These are phyloP conservation scores for Lindbergichthys nudifrons DNA, from an alignment of 2,797 vertebrate species.

Conservation along the genomic window DNA sequence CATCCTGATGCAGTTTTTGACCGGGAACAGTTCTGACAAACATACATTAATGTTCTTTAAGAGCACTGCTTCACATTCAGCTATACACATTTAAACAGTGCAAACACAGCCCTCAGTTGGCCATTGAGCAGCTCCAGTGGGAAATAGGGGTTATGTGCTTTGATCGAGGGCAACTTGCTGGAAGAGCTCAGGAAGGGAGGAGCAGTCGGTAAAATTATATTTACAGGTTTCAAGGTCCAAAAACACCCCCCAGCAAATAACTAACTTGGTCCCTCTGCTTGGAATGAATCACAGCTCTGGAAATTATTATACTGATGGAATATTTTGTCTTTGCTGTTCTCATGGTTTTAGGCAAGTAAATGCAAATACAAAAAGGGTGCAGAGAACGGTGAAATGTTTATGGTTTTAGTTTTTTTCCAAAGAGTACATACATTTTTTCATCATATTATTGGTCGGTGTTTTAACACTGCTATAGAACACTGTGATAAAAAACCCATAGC, in stretches of 20 bases:
- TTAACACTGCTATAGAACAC: not conserved
- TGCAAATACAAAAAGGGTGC: conserved; percentile 17
- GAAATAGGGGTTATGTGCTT: conserved; percentile 76
- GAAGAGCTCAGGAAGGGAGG: conserved; percentile 62
- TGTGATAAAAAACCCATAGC: not conserved
- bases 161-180: conserved; percentile 73
- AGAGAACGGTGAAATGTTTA: conserved; percentile 26
- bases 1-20: conserved; percentile 3
- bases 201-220: conserved; percentile 66
- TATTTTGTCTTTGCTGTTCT: conserved; percentile 52
- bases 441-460: conserved; percentile 9
- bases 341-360: conserved; percentile 45
- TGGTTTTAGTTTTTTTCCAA: conserved; percentile 3
- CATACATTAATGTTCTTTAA: conserved; percentile 48
- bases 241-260: conserved; percentile 71
- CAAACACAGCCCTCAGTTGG: conserved; percentile 62
- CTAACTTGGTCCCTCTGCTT: conserved; percentile 41
- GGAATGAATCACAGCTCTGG: conserved; percentile 44
- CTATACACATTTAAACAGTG: conserved; percentile 49
- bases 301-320: conserved; percentile 52
- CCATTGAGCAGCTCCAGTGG: conserved; percentile 62
- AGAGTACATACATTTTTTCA: conserved; percentile 3
- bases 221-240: conserved; percentile 71
- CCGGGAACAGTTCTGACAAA: conserved; percentile 30
- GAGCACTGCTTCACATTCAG: conserved; percentile 53